These are phyloP conservation scores for Allophyes oxyacanthae DNA, from an alignment of 2,888 invertebrate species.

Conservation along the genomic window DNA sequence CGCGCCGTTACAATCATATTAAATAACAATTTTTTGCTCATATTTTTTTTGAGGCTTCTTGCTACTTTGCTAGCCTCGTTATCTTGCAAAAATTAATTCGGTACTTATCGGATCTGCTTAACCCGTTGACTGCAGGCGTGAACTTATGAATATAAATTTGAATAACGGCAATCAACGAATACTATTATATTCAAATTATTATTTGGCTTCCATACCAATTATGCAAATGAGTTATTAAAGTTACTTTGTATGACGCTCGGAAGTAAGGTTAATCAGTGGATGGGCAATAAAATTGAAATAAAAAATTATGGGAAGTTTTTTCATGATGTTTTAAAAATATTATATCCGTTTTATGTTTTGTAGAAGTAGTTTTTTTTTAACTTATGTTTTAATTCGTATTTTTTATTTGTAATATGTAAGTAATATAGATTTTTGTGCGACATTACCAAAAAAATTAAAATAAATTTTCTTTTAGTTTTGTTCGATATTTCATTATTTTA, in stretches of 20 bases:
- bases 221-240: conserved; percentile 27
- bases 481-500: too few species aligned
- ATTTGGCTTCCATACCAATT: conserved; percentile 24
- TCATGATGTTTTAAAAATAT: background rate
- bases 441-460: too few species aligned
- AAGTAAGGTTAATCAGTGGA: conserved; percentile 2
- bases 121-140: background rate
- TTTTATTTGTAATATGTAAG: too few species aligned
- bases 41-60: too few species aligned
- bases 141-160: conserved; percentile 5
- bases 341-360: too few species aligned
- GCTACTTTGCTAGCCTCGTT: too few species aligned
- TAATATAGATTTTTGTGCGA: too few species aligned
- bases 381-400: too few species aligned
- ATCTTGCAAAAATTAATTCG: background rate
- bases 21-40: too few species aligned
- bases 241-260: conserved; percentile 13
- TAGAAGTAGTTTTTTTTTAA: too few species aligned
- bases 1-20: too few species aligned
- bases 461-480: too few species aligned
- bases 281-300: background rate
- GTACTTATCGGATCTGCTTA: background rate
- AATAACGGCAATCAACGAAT: conserved; percentile 4
- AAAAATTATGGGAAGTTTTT: background rate
- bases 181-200: conserved; percentile 50